A percentile compares a stretch with the other conserved stretches of the same genome.
phyloP scores from a whole-genome alignment of 1,140 invertebrate genomes.

The Bombus difficillimus region DNA sequence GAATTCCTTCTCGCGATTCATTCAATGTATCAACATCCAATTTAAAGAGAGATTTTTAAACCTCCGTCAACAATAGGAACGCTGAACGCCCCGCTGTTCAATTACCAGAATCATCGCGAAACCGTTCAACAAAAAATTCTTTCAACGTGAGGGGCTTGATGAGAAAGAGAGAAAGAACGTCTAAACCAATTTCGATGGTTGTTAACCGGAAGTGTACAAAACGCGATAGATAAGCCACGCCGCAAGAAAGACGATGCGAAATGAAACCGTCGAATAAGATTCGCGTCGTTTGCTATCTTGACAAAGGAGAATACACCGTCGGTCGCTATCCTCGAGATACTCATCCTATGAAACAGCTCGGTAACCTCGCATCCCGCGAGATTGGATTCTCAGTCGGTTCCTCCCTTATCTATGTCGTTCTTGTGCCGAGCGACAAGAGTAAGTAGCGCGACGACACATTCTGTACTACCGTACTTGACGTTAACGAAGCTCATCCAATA shows the following conservation, averaged over 20 bases:
- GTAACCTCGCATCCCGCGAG: slow-evolving; percentile 28
- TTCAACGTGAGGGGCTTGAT: not conserved
- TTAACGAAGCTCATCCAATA: slow-evolving; percentile 55
- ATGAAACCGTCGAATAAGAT: slow-evolving; percentile 28
- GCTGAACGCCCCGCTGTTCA: not conserved
- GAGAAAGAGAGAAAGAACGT: not conserved
- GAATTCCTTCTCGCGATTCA: not conserved
- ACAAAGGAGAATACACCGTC: slow-evolving; percentile 14
- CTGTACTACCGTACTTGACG: slow-evolving; percentile 30
- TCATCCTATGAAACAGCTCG: slow-evolving; percentile 38
- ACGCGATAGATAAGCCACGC: slow-evolving; percentile 34
- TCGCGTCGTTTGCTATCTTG: slow-evolving; percentile 32
- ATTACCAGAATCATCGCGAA: not conserved
- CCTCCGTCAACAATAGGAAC: not conserved
- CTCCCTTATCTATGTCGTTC: slow-evolving; percentile 58
- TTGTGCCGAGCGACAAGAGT: slow-evolving; percentile 30
- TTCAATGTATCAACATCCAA: slow-evolving; percentile 13
- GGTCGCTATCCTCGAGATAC: slow-evolving; percentile 25
- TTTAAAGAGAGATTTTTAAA: slow-evolving; percentile 16
- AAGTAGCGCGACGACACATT: slow-evolving; percentile 37
- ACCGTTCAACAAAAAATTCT: not conserved
- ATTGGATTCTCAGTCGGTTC: slow-evolving; percentile 54
- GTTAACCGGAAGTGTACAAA: slow-evolving; percentile 25
- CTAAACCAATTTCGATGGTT: slow-evolving; percentile 39
- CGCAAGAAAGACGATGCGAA: slow-evolving; percentile 20